Evolutionary conservation across 2,797 vertebrate species (phyloP), one percentile per base, ranked within the genome.

Genomic region (Tachyglossus aculeatus): DNA sequence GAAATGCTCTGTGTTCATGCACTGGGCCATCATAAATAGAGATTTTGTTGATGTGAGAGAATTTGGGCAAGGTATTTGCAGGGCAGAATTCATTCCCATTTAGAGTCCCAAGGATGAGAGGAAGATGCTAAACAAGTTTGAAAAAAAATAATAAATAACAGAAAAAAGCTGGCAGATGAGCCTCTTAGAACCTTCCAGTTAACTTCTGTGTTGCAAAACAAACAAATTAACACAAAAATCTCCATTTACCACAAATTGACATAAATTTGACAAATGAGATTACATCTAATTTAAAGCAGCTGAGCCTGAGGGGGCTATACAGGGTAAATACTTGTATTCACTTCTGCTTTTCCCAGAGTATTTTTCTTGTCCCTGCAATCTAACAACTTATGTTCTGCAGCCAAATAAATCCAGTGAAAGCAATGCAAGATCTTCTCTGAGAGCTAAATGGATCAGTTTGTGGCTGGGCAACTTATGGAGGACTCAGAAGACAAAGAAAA

Each of bases 241-340:
- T 63, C 41, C 33, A 27, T 59, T 63, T 34, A n/a, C 68, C 59
- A 63, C 62, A 66, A 24, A 68, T 3, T 34, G 48, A 67, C 66
- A 74, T 68, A 54, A 60, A 61, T 54, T 54, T 71, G 52, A 73
- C 74, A 78, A 80, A 71, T 44, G 15, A 41, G 39, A 67, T 82
- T 68, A 58, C 66, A 67, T 33, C 34, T 78, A 78, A 80, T 39
- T 33, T 66, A 63, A 75, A 75, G 39, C 65, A 73, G 62, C 66
- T 76, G 66, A 82, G 37, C 15, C 38, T 66, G 56, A 37, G 1
- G 41, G n/a, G 44, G 51, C 73, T 61, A 33, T 4, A 41, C 18
- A 24, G 41, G 3, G 58, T 60, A 73, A 53, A 45, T 31, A 37
- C 13, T 74, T 33, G 45, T 66, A 61, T 68, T 67, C 57, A 44